phyloP scores from a whole-genome alignment of 2,888 invertebrate genomes.

The Temnothorax unifasciatus region DNA sequence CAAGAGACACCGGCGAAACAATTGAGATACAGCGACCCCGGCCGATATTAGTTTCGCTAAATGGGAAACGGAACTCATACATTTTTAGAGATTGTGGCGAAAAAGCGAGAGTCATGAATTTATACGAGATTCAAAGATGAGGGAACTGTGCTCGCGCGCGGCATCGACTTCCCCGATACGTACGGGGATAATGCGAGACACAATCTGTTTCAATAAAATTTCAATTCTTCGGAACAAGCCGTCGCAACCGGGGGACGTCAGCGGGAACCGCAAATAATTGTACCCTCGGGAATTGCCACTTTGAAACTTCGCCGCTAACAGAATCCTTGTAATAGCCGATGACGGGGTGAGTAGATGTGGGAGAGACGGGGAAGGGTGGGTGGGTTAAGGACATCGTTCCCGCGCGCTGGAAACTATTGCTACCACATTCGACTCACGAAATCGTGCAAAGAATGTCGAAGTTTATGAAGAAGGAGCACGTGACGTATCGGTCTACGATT shows the following conservation, averaged over 20 bases:
- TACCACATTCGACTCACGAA: slow-evolving; percentile 59
- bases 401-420: slow-evolving; percentile 64
- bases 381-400: slow-evolving; percentile 63
- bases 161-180: slow-evolving; percentile 22
- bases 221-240: slow-evolving; percentile 45
- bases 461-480: slow-evolving; percentile 57
- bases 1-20: not conserved
- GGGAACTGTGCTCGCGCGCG: not conserved
- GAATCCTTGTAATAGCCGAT: slow-evolving; percentile 76
- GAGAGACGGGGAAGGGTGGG: slow-evolving; percentile 39
- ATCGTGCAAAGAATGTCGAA: slow-evolving; percentile 71
- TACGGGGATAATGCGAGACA: slow-evolving; percentile 24
- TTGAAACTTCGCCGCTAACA: slow-evolving; percentile 78
- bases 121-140: slow-evolving; percentile 12
- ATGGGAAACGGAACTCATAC: slow-evolving; percentile 29
- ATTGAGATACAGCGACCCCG: slow-evolving; percentile 30
- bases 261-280: slow-evolving; percentile 77
- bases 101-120: not conserved
- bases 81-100: slow-evolving; percentile 9
- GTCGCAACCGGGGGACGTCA: slow-evolving; percentile 45
- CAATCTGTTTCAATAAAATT: slow-evolving; percentile 56
- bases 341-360: slow-evolving; percentile 56
- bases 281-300: slow-evolving; percentile 78
- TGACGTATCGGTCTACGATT: slow-evolving; percentile 65
- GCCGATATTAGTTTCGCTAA: slow-evolving; percentile 21